Evolutionary conservation across 2,797 vertebrate genomes (phyloP).

Genomic region (Morelia viridis): DNA sequence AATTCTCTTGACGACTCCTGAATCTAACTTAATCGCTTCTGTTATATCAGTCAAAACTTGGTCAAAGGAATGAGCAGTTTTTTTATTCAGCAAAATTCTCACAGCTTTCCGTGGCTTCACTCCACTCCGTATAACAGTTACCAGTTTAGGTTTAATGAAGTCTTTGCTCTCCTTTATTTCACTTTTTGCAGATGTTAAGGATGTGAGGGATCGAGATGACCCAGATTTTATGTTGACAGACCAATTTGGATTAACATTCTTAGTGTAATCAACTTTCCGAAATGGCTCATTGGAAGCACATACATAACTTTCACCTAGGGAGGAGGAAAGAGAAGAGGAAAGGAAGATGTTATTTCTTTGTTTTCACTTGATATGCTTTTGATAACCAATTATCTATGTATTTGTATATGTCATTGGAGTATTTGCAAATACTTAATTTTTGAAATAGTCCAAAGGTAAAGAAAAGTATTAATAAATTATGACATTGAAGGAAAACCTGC

Average conservation of each 20-base stretch:
- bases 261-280: conserved; percentile 93
- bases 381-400: not conserved
- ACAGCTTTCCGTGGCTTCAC: conserved; percentile 97
- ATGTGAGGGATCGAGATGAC: conserved; percentile 81
- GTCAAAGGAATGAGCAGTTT: conserved; percentile 97
- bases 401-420: not conserved
- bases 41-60: conserved; percentile 98
- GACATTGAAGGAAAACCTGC: not conserved
- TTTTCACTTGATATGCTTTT: not conserved
- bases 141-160: conserved; percentile 96
- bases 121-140: conserved; percentile 96
- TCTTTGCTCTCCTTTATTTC: conserved; percentile 90
- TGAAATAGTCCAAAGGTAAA: not conserved
- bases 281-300: conserved; percentile 94
- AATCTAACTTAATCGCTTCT: conserved; percentile 96
- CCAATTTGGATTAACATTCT: conserved; percentile 97
- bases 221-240: conserved; percentile 87
- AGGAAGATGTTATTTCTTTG: not conserved
- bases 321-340: conserved; percentile 23
- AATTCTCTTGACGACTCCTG: conserved; percentile 91
- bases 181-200: conserved; percentile 76
- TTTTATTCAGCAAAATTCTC: conserved; percentile 95
- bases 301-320: conserved; percentile 93
- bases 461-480: not conserved
- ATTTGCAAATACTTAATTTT: not conserved